Evolutionary conservation across 2,888 invertebrate genomes (phyloP), one percentile per base, ranked within the genome.

Genomic region (Hypselothyrea guttata): DNA sequence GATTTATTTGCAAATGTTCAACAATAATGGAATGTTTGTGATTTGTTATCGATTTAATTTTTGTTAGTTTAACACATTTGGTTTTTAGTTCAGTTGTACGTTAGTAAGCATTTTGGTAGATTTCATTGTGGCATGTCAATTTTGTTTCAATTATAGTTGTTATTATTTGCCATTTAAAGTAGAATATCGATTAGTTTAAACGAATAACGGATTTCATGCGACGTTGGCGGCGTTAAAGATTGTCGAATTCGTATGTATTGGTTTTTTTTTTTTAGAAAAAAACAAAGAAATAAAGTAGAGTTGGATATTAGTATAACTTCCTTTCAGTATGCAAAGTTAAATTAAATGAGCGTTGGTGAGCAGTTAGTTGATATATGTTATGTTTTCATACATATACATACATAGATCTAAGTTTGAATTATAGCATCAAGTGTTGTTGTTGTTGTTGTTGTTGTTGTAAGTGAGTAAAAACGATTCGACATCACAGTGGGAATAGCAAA

Each of bases 221-320:
- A 70, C 54, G 71, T 71, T 65, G 58, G 53, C 73, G 71, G 74
- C 73, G 68, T 52, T 62, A 59, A 38, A 57, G 40, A 41, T 60
- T 48, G 53, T 68, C 40, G 59, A 73, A 76, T 64, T 57, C 12
- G 31, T 69, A n/a, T n/a, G n/a, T n/a, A n/a, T n/a, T n/a, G n/a
- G 38, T 56, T 35, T 61, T 51, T 59, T 42, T 57, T 44, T 59
- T 44, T 54, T n/a, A n/a, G 40, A 53, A 59, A 65, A 67, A 75
- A 83, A 69, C 42, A 79, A 71, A 71, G 76, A 72, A 75, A 75
- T 59, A 82, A 75, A 75, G 45, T 77, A 83, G 76, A 77, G 59
- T 75, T 79, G 57, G 65, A 65, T 75, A 77, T 83, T 77, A 83
- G 57, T 52, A 51, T 15, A 35, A 16, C 18, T 34, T 49, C 34